Evolutionary conservation across 2,113 vertebrate species (phyloP), one percentile per base, ranked within the genome.

Genomic region (Indicator indicator): DNA sequence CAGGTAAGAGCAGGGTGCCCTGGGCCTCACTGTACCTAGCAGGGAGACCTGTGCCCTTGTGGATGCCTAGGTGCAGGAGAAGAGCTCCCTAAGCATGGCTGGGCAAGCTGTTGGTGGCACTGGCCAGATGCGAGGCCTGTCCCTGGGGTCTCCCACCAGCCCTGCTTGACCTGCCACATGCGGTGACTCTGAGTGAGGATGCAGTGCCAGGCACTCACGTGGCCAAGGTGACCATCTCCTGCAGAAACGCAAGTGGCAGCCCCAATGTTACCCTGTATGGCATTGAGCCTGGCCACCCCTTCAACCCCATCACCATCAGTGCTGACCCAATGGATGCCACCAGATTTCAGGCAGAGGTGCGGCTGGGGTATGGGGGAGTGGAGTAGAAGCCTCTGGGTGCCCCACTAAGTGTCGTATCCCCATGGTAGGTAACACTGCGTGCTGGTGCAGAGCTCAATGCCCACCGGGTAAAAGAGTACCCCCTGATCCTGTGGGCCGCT

Each of bases 401-500:
- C 62, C 54, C 8, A 28, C 59, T 91, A 73, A 92, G 20, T 0
- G 1, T 19, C 0, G 0, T 32, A 33, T 60, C 72, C 48, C 60
- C 2, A 4, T 8, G 40, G 26, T 86, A 98, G 98, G 87, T 98
- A 87, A 98, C 91, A 2, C 94, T 98, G 83, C 96, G 81, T 84
- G 97, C 97, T 2, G 70, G 88, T 1, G 97, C 76, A 0, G 78
- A 93, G 78, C 95, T 98, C 5, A 67, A 98, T 65, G 97, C 97
- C 59, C 88, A 1, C 17, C 30, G 1, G 9, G 86, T 97, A 76
- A 98, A 97, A 76, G 96, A 92, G 82, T 98, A 98, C 30, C 24
- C 48, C 2, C 86, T 98, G 85, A 84, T 68, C 40, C 83, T 98
- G 56, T 28, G 17, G 20, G 96, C 96, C 1, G 30, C 76, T 4